phyloP scores from a whole-genome alignment of 2,113 vertebrate species.

The Fulica atra region DNA sequence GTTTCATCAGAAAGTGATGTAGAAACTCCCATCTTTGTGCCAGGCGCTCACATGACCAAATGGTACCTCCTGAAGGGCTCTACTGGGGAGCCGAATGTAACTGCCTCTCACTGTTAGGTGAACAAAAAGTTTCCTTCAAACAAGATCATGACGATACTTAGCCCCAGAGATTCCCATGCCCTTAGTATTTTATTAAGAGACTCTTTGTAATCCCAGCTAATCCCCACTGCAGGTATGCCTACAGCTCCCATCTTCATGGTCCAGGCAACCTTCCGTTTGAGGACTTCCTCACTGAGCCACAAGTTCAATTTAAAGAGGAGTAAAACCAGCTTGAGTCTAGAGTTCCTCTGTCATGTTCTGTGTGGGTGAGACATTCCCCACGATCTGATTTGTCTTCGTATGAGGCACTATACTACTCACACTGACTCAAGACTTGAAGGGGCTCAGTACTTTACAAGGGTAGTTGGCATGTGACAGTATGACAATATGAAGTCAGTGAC shows the following conservation, averaged over 20 bases:
- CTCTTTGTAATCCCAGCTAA: background rate
- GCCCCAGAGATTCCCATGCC: background rate
- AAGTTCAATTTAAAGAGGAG: background rate
- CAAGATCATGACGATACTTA: background rate
- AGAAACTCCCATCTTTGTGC: background rate
- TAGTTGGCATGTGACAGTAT: background rate
- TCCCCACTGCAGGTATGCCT: background rate
- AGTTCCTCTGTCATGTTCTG: background rate
- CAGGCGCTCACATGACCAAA: background rate
- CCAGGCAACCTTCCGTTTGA: background rate
- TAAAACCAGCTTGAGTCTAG: background rate
- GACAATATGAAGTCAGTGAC: background rate
- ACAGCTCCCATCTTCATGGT: background rate
- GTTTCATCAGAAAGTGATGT: background rate
- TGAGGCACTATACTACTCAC: background rate
- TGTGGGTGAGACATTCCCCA: rapidly evolving
- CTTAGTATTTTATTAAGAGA: background rate
- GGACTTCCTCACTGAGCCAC: background rate
- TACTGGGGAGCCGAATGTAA: background rate
- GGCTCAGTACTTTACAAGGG: background rate
- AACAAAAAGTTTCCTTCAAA: background rate
- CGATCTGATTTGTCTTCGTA: background rate
- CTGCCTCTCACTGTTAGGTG: background rate
- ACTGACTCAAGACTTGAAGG: background rate
- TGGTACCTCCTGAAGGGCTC: background rate